These are phyloP conservation scores for Heterotis niloticus DNA, from an alignment of 2,113 vertebrate genomes.

Conservation along the genomic window DNA sequence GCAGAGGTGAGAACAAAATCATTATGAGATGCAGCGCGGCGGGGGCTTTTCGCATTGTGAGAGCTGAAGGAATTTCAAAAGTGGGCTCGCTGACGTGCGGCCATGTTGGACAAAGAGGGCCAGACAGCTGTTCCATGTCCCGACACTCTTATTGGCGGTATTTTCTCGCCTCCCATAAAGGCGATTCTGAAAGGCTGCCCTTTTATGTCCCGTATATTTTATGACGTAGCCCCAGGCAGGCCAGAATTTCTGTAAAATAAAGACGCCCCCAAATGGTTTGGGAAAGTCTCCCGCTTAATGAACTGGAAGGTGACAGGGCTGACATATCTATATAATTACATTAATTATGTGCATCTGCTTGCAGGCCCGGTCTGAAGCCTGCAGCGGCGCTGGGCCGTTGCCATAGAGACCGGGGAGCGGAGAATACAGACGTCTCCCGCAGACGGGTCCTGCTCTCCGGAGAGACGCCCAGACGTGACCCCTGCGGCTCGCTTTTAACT, in stretches of 20 bases:
- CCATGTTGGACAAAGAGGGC: conserved; percentile 12
- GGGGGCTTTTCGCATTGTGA: neutral
- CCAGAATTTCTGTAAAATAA: conserved; percentile 25
- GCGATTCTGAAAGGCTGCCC: neutral
- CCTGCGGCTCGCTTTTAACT: conserved; percentile 54
- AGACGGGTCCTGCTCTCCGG: conserved; percentile 62
- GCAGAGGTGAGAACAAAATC: conserved; percentile 3
- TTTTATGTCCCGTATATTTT: conserved; percentile 15
- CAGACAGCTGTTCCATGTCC: conserved; percentile 22
- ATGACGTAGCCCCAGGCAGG: conserved; percentile 24
- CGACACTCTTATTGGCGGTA: neutral
- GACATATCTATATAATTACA: conserved; percentile 61
- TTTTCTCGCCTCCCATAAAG: neutral
- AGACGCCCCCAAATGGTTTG: conserved; percentile 30
- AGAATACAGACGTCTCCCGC: conserved; percentile 61
- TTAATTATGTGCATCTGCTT: conserved; percentile 52
- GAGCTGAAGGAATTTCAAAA: conserved; percentile 23
- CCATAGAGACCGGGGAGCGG: conserved; percentile 52
- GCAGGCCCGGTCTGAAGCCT: conserved; percentile 41
- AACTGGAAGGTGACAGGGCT: conserved; percentile 50
- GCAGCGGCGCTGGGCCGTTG: conserved; percentile 50
- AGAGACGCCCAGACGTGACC: conserved; percentile 78
- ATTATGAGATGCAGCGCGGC: neutral
- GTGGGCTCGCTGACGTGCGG: conserved; percentile 6
- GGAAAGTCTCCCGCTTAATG: conserved; percentile 35